phyloP scores from a whole-genome alignment of 2,797 vertebrate genomes.

The Chelmon rostratus region DNA sequence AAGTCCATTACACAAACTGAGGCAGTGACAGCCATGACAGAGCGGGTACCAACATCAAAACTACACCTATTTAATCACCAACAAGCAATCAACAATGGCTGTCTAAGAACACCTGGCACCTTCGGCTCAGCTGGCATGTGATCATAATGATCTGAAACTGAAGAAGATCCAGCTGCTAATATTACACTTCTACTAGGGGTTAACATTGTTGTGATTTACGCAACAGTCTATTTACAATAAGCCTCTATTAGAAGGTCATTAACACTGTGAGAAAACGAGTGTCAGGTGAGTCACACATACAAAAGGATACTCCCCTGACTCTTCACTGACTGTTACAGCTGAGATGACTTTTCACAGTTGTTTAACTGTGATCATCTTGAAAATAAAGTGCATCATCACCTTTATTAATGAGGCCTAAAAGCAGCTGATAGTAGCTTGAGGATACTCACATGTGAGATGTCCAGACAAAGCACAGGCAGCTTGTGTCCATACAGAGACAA shows the following conservation, averaged over 20 bases:
- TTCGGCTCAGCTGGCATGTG: background rate
- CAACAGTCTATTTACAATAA: background rate
- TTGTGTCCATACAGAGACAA: conserved; percentile 98
- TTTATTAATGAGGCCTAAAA: background rate
- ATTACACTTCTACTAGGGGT: background rate
- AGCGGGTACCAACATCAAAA: too few species aligned
- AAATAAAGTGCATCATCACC: background rate
- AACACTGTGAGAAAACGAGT: background rate
- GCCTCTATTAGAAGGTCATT: background rate
- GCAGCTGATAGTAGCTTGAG: background rate
- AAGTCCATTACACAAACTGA: background rate
- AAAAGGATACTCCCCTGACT: background rate
- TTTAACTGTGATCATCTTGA: background rate
- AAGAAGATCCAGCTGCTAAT: background rate
- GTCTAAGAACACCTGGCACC: background rate
- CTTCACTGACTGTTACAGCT: background rate
- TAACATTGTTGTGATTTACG: too few species aligned
- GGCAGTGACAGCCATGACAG: background rate
- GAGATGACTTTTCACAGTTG: background rate
- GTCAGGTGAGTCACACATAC: background rate
- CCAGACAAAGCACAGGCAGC: conserved; percentile 96
- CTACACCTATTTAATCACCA: background rate
- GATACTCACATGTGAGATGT: conserved; percentile 95
- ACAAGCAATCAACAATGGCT: background rate
- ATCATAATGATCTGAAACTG: background rate